Evolutionary conservation across 2,888 invertebrate species (phyloP), one percentile per base, ranked within the genome.

Genomic region (Trichogramma dendrolimi): DNA sequence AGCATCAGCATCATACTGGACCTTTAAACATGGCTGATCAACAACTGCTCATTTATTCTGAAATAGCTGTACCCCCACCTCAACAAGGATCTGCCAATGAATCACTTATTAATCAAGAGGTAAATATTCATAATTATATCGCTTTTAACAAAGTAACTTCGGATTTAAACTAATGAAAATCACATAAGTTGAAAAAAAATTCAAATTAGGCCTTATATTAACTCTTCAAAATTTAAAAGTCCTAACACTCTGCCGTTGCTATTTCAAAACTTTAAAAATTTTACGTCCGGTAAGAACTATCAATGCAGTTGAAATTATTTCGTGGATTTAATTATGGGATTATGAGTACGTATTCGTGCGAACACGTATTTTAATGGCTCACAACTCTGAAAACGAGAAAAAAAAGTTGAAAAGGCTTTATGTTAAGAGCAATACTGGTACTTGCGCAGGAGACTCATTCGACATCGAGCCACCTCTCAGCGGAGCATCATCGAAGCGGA

Each of bases 21-120:
- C 67, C 72, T 47, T 71, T 77, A 65, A 72, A 76, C 55, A 65
- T 78, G 58, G 73, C 70, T 38, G 78, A 79, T 65, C 78, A 79
- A 61, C 78, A 75, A 57, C 58, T 79, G 59, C 68, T 78, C 58
- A 67, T 77, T 49, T 78, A 75, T 53, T 59, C 77, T 5, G 77
- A 77, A 51, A 65, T 72, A 6, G 58, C 71, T 4, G 73, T 73
- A 46, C 76, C 74, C 53, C 66, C 68, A 50, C 27, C 27, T 27
- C 27, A 27, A 3, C 27, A 27, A 27, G 27, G 27, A 27, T 66
- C 70, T 7, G 68, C 68, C 2, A 71, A 71, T n/a, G 78, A 79
- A 39, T 69, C 67, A 52, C 78, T 77, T 58, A 60, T 67, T 52
- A 70, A 64, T 57, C 70, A 77, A 63, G 79, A 79, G 75, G 79